Evolutionary conservation across 2,113 vertebrate species (phyloP), one percentile per base, ranked within the genome.

Genomic region (Muntiacus reevesi): DNA sequence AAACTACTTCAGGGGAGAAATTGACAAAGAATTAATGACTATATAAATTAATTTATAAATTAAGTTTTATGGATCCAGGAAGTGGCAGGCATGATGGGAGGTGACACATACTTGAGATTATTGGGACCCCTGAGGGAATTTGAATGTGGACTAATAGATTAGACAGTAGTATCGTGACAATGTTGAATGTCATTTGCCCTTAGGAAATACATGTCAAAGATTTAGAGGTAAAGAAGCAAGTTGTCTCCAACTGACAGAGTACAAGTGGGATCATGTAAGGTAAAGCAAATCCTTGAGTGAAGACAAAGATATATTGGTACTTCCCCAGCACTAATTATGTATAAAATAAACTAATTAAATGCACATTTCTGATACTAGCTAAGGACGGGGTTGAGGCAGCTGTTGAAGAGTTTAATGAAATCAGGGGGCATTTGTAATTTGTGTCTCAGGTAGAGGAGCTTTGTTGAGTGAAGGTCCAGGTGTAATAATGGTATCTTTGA

Each of bases 11-110:
- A 15, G 74, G 27, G 40, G 74, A 27, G 40, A 78, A 96, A 87
- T 96, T 54, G 92, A 87, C 45, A 97, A 96, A 95, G 54, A 89
- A 81, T 78, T 60, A 59, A 92, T 4, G 7, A 93, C 43, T 93
- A 1, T 15, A 84, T 84, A 67, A 85, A 82, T 92, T 82, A 74
- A 64, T 84, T 54, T 82, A 36, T 52, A 84, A 67, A 52, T 86
- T 45, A 95, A 87, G 21, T 36, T 84, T 71, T 71, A 71, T 93
- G 54, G 28, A 79, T 74, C 33, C 30, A 84, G 43, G 12, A 89
- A 21, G 30, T 60, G 3, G 7, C 19, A 57, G 45, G 36, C 19
- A 5, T 62, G 14, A 30, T 50, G 40, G 10, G 47, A 54, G 33
- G 54, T 50, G 40, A 30, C 30, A 30, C 54, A 2, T 54, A 86